Conservation (phyloP, 2,888 invertebrate species). For the Machimus atricapillus region DNA sequence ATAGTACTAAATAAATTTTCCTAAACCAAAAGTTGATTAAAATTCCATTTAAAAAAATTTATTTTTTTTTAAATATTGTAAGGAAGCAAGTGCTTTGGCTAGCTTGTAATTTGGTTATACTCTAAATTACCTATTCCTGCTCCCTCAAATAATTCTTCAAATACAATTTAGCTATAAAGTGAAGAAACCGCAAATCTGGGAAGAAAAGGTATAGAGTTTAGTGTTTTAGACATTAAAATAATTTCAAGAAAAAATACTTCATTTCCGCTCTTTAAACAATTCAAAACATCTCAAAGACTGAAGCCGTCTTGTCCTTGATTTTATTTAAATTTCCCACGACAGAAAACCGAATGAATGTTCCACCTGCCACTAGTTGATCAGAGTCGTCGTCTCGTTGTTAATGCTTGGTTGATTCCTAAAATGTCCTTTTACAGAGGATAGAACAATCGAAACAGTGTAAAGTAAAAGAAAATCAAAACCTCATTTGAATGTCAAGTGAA, state of each 20-base stretch:
- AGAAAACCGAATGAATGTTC: neutral
- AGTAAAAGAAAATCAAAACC: constrained; percentile 40
- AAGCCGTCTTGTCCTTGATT: neutral
- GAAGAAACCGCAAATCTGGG: too few relatives aligned
- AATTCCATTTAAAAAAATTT: too few relatives aligned
- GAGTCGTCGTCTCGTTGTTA: neutral
- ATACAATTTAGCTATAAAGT: neutral
- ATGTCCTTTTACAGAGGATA: neutral
- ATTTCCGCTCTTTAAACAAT: neutral
- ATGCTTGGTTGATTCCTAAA: constrained; percentile 1
- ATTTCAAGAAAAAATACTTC: neutral
- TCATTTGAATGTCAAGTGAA: constrained; percentile 44
- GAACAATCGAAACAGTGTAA: neutral
- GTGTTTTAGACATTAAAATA: neutral
- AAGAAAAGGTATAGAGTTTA: neutral
- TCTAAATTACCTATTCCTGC: too few relatives aligned
- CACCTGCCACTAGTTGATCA: constrained; percentile 20
- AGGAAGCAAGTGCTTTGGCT: too few relatives aligned
- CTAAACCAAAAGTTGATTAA: too few relatives aligned
- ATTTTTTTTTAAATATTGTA: too few relatives aligned
- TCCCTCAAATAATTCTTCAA: neutral
- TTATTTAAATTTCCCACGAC: neutral
- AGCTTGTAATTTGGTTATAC: too few relatives aligned
- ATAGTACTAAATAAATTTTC: too few relatives aligned
- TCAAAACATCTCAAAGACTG: neutral